Base-by-base conservation (phyloP, 2,888 invertebrate genomes). In the Hypselothyrea guttata region DNA sequence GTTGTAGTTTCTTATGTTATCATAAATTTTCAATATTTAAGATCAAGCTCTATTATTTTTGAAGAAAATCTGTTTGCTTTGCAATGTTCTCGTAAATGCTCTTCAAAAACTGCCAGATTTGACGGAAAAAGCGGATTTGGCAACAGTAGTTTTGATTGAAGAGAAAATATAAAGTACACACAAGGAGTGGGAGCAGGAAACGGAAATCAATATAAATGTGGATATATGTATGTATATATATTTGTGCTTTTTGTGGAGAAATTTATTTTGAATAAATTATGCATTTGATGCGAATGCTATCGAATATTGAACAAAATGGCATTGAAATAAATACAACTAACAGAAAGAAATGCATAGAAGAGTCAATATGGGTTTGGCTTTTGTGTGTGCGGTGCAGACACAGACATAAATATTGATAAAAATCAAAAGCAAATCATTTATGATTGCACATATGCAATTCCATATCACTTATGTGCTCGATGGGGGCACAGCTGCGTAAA, bases 351-450 rank as follows among this genome's bases (percentile, higher is more conserved):
- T 45, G 55, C 38, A 63, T 55, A 59, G 54, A 46, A 47, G 57
- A 51, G 27, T 41, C 42, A 55, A 52, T 45, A 31, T 44, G 38
- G 15, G 12, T 56, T 42, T 54, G 44, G 11, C 42, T 62, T 41
- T 13, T 13, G 47, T 13, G 31, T 11, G 18, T 16, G 9, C 18
- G 22, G 16, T 2, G 41, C 37, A 44, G 49, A 59, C 48, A 74
- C 37, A 44, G 49, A 59, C 48, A 74, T 71, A 69, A 73, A 70
- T 68, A 63, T 66, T 58, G 74, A 72, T 71, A 54, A 58, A 69
- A 66, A 72, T 67, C 66, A 52, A 63, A 68, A 63, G 46, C 57
- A 52, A 61, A 71, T 64, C 56, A 71, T 66, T 75, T 69, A 52
- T 59, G 63, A 45, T 53, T 63, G 71, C 60, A 58, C 31, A 47